Conservation (phyloP, 1,140 invertebrate species). For the Bicyclus anynana region DNA sequence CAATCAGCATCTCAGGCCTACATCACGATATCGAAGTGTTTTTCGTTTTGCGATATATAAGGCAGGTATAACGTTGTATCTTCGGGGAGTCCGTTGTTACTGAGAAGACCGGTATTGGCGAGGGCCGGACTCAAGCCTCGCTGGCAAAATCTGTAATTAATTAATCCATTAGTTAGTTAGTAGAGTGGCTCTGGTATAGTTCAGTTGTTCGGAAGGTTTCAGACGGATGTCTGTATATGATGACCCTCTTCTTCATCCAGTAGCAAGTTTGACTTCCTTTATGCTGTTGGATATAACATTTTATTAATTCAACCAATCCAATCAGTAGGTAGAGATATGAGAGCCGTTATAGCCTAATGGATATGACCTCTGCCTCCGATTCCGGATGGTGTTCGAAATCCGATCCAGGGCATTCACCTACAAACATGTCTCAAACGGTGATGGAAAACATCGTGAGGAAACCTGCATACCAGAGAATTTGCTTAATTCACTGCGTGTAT, state of each 20-base stretch:
- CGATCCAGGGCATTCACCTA: no score
- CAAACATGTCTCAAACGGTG: no score
- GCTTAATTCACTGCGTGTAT: no score
- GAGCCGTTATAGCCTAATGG: no score
- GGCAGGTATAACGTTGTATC: no score
- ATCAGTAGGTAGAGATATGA: no score
- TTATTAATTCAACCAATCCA: no score
- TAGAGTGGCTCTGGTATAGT: slow-evolving; percentile 59
- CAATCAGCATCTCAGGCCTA: slow-evolving; percentile 35
- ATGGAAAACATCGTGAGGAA: no score
- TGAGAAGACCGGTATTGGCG: slow-evolving; percentile 65
- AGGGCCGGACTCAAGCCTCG: slow-evolving; percentile 68
- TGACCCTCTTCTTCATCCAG: slow-evolving; percentile 62
- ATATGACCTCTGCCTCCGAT: no score
- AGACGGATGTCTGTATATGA: slow-evolving; percentile 44
- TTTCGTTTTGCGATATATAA: slow-evolving; percentile 31
- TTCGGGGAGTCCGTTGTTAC: slow-evolving; percentile 66
- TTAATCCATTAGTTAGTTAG: slow-evolving; percentile 42
- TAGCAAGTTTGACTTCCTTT: slow-evolving; percentile 72
- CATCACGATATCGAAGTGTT: slow-evolving; percentile 45
- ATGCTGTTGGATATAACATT: slow-evolving; percentile 7
- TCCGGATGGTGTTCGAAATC: no score
- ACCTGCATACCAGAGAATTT: no score
- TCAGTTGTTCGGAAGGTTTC: slow-evolving; percentile 37
- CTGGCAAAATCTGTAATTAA: slow-evolving; percentile 47